A percentile compares a stretch with the other conserved stretches of the same genome.
These are phyloP conservation scores for Allolobophora icterica DNA, from an alignment of 2,888 invertebrate species.

Conservation along the genomic window DNA sequence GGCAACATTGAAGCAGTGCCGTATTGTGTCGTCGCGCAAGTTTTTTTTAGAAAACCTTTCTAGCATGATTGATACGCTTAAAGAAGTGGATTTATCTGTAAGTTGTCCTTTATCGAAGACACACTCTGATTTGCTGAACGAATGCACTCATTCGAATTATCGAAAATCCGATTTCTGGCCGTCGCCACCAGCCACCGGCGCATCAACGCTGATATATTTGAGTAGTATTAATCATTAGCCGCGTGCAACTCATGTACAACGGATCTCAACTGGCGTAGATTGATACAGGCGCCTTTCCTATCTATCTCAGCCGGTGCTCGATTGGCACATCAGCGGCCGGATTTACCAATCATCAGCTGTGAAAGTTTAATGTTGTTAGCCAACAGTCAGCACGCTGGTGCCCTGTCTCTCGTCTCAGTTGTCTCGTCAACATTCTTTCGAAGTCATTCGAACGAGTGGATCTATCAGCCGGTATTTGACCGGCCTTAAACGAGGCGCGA, in stretches of 20 bases:
- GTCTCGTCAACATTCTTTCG: neutral
- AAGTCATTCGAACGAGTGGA: constrained; percentile 5
- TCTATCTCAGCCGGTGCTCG: neutral
- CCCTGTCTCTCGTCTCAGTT: neutral
- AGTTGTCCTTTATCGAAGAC: neutral
- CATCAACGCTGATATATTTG: neutral
- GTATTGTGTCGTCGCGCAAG: neutral
- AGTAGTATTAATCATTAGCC: no score
- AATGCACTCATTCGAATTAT: neutral
- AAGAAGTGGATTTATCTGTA: neutral
- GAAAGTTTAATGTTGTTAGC: constrained; percentile 6
- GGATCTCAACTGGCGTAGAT: neutral
- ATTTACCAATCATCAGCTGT: constrained; percentile 11
- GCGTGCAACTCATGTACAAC: neutral
- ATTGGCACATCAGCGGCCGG: neutral
- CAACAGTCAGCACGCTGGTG: neutral
- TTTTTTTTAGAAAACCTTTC: neutral
- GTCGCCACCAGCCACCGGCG: neutral
- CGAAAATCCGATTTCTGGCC: neutral
- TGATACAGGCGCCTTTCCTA: neutral
- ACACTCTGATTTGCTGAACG: neutral
- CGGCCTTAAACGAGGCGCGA: constrained; percentile 2
- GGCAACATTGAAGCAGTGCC: neutral
- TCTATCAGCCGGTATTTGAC: constrained; percentile 11
- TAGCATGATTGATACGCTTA: neutral